Base-by-base conservation (phyloP, 1,140 invertebrate species). In the Achroia grisella region DNA sequence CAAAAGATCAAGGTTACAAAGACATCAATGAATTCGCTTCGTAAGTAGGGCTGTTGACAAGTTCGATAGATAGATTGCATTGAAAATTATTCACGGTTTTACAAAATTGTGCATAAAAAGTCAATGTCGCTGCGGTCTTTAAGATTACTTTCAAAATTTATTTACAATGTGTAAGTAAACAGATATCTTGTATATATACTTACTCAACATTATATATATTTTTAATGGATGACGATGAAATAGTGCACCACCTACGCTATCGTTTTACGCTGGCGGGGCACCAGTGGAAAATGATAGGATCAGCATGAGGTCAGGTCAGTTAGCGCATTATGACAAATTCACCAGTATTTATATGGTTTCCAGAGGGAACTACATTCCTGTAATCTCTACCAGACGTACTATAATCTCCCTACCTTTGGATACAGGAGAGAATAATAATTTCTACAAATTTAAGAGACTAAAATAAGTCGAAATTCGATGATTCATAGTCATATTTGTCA, bases 201-300 rank as follows among this genome's bases (percentile, higher is more conserved):
- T 56, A 60, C 56, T 50, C 48, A 58, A 44, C 56, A 52, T 52
- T 65, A 71, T 68, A 62, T 55, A 50, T 65, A 57, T 53, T 39
- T 58, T 58, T 73, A 64, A 74, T 76, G 69, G 74, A 74, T 78
- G 44, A 54, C 47, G 49, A 8, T 8, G 8, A 35, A 35, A 35
- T 14, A 2, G 8, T 12, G 13, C n/a, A n/a, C n/a, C n/a, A n/a
- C n/a, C n/a, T n/a, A n/a, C n/a, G n/a, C n/a, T n/a, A n/a, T n/a
- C n/a, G n/a, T n/a, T n/a, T n/a, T n/a, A n/a, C n/a, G n/a, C n/a
- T n/a, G n/a, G n/a, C n/a, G n/a, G n/a, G n/a, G n/a, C n/a, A n/a
- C n/a, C n/a, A n/a, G n/a, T n/a, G n/a, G n/a, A n/a, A n/a, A n/a
- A n/a, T n/a, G n/a, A n/a, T n/a, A n/a, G n/a, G n/a, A n/a, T n/a